A percentile compares a stretch with the other conserved stretches of the same genome.
These are phyloP conservation scores for Eptesicus fuscus DNA, from an alignment of 2,113 vertebrate species.

Conservation along the genomic window DNA sequence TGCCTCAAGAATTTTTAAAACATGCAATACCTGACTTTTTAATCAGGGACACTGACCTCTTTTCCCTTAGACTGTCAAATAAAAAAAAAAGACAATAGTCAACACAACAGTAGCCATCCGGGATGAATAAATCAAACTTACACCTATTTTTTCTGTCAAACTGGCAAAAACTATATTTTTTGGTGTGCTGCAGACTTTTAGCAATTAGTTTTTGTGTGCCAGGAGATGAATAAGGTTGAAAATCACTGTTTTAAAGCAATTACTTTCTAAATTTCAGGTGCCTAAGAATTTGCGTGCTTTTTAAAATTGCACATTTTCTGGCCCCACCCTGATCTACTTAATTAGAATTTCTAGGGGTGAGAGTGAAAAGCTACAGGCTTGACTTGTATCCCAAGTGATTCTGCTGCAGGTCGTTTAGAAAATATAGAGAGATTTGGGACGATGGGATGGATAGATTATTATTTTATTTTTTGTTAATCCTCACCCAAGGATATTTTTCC, in stretches of 20 bases:
- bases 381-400: neutral
- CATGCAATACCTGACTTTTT: neutral
- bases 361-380: neutral
- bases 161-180: neutral
- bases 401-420: neutral
- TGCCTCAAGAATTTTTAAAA: neutral
- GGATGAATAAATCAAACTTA: neutral
- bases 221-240: neutral
- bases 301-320: neutral
- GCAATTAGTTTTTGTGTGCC: neutral
- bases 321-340: neutral
- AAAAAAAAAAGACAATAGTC: neutral
- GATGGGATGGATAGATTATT: neutral
- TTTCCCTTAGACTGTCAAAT: neutral
- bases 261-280: neutral
- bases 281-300: neutral
- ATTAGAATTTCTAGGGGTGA: neutral
- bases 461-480: no score
- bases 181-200: neutral
- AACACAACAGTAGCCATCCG: neutral
- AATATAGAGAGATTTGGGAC: neutral
- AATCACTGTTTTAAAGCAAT: neutral
- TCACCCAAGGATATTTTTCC: no score
- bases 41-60: neutral
- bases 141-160: neutral